phyloP scores from a whole-genome alignment of 2,888 invertebrate genomes.

The Homarus gammarus region DNA sequence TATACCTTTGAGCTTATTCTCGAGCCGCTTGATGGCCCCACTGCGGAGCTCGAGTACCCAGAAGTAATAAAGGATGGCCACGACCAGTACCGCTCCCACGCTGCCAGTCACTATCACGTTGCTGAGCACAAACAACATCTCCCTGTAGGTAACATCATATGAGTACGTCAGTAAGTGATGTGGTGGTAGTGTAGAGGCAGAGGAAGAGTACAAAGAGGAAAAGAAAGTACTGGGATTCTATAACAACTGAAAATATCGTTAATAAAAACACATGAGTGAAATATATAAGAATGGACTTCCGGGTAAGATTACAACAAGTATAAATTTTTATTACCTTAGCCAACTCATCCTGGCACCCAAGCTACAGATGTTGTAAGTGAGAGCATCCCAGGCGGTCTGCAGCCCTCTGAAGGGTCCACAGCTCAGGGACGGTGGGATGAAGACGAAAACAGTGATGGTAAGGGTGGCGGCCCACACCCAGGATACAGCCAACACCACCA shows the following conservation, averaged over 20 bases:
- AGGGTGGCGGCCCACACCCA: constrained; percentile 33
- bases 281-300: no score
- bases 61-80: constrained; percentile 19
- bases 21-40: constrained; percentile 11
- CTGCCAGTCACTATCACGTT: not conserved
- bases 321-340: no score
- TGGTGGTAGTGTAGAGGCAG: not conserved
- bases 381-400: constrained; percentile 23
- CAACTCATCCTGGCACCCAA: not conserved
- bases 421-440: constrained; percentile 33
- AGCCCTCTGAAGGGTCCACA: constrained; percentile 62
- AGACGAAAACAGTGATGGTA: constrained; percentile 10
- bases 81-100: not conserved
- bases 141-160: no score
- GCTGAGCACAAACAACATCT: not conserved
- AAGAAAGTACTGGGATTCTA: no score
- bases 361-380: constrained; percentile 31
- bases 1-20: constrained; percentile 5
- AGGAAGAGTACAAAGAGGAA: not conserved
- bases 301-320: no score
- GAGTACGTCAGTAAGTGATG: not conserved
- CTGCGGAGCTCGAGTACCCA: not conserved
- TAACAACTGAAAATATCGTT: no score
- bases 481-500: constrained; percentile 48
- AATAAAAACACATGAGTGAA: no score